Conservation (phyloP, 2,797 vertebrate genomes). For the Lutjanus argentimaculatus region DNA sequence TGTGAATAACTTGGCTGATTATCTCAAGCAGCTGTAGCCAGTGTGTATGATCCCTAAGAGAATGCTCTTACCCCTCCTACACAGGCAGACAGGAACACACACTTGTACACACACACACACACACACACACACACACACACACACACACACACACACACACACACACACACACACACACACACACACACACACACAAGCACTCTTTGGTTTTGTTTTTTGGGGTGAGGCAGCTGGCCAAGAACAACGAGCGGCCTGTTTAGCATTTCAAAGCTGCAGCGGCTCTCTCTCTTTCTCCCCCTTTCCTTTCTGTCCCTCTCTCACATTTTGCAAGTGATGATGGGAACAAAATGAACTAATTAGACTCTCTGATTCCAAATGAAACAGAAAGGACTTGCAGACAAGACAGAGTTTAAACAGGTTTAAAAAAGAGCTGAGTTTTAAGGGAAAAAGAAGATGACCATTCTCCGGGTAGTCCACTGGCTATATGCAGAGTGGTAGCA, state of each 20-base stretch:
- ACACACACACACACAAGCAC: conserved; percentile 56
- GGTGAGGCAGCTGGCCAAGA: conserved; percentile 85
- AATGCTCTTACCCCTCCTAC: conserved; percentile 51
- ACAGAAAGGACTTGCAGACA: conserved; percentile 26
- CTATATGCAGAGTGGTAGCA: conserved; percentile 11
- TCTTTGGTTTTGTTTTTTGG: conserved; percentile 68
- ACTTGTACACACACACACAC: conserved; percentile 49
- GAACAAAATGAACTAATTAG: conserved; percentile 74
- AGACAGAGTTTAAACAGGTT: conserved; percentile 5
- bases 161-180: conserved; percentile 55
- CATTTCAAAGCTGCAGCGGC: conserved; percentile 83
- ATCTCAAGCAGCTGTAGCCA: conserved; percentile 75
- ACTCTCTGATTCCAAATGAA: conserved; percentile 59
- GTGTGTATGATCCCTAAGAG: conserved; percentile 61
- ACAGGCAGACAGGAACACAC: conserved; percentile 40
- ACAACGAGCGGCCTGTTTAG: conserved; percentile 86
- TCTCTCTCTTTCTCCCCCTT: conserved; percentile 6
- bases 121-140: conserved; percentile 53
- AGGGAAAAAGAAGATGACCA: conserved; percentile 9
- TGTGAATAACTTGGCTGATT: conserved; percentile 68
- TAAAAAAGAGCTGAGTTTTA: conserved; percentile 10
- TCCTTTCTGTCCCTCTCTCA: conserved; percentile 37
- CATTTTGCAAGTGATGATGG: conserved; percentile 60
- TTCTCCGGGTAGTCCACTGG: conserved; percentile 3
- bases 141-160: conserved; percentile 59